Conservation (phyloP, 2,888 invertebrate species). For the Ischnus inquisitorius region DNA sequence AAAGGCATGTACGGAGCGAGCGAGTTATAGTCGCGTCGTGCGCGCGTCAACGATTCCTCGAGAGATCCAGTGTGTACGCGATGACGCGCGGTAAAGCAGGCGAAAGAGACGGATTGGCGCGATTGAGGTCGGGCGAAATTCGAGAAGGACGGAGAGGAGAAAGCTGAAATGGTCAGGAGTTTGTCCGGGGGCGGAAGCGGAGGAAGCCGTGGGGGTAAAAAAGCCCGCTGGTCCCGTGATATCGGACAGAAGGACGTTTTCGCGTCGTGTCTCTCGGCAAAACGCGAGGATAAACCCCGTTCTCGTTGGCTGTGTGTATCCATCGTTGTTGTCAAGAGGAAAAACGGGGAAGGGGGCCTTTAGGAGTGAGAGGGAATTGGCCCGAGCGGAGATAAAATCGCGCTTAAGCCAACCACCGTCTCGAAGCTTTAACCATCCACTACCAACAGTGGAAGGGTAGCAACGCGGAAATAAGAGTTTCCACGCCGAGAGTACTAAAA, state of each 20-base stretch:
- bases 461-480: constrained; percentile 47
- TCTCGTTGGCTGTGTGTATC: constrained; percentile 24
- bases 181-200: not conserved
- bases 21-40: constrained; percentile 3
- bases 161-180: constrained; percentile 19
- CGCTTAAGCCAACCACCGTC: constrained; percentile 43
- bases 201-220: constrained; percentile 2
- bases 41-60: not conserved
- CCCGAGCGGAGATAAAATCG: constrained; percentile 56
- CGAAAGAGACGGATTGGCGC: not conserved
- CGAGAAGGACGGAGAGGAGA: not conserved
- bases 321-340: constrained; percentile 34
- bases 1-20: not conserved
- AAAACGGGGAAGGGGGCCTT: not conserved
- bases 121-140: not conserved
- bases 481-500: not conserved
- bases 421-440: constrained; percentile 25
- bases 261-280: constrained; percentile 9
- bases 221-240: constrained; percentile 17
- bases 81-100: constrained; percentile 10
- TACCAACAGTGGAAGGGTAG: constrained; percentile 7
- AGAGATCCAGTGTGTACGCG: not conserved
- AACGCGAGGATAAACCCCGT: constrained; percentile 34
- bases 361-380: constrained; percentile 31
- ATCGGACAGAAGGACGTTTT: constrained; percentile 25